Conservation (phyloP, 2,113 vertebrate species). For the Cavia porcellus region DNA sequence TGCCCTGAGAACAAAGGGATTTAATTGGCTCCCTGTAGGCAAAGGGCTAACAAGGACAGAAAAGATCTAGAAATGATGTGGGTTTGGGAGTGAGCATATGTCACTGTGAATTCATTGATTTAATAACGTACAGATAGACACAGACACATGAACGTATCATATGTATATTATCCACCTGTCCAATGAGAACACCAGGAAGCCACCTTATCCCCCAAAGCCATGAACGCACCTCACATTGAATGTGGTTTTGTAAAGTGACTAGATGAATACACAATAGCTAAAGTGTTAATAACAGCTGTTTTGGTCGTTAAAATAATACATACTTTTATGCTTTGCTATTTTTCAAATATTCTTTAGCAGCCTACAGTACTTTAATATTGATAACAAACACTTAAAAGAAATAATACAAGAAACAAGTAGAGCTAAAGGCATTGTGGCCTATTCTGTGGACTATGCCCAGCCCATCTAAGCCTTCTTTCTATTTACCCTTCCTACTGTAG, state of each 20-base stretch:
- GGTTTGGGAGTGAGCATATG: background rate
- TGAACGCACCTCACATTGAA: background rate
- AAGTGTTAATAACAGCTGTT: background rate
- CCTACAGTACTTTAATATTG: background rate
- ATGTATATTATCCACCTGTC: background rate
- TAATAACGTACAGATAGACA: background rate
- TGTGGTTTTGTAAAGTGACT: background rate
- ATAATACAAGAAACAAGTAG: background rate
- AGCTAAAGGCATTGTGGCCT: background rate
- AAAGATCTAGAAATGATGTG: background rate
- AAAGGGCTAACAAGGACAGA: background rate
- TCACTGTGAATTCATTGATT: background rate
- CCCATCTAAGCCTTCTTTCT: background rate
- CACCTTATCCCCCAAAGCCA: background rate
- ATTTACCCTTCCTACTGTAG: background rate
- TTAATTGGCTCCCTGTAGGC: background rate
- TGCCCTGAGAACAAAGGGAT: background rate
- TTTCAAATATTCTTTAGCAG: background rate
- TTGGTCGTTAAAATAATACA: background rate
- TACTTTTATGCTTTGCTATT: background rate
- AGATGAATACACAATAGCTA: background rate
- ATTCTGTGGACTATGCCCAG: background rate
- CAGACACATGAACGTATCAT: background rate
- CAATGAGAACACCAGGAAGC: background rate
- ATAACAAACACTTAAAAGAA: background rate